Base-by-base conservation (phyloP, 1,140 invertebrate genomes). In the Leptinotarsa undecemlineata region DNA sequence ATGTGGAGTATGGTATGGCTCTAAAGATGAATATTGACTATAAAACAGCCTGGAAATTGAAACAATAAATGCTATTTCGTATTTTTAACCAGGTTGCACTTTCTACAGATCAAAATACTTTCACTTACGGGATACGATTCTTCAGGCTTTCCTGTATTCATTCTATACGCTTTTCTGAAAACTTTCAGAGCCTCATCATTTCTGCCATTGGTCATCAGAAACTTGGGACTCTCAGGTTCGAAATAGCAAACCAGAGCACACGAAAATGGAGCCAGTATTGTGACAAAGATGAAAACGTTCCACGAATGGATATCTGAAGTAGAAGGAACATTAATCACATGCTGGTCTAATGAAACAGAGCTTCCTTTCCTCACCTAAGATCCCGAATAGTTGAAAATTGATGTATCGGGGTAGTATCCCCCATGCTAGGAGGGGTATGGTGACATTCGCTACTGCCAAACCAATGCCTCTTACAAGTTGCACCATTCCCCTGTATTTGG, bases 181-280 rank as follows among this genome's bases (percentile, higher is more conserved):
- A 92, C 85, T 42, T 85, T 71, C 66, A 93, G 79, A 1, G 93
- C 92, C 78, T 92, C 91, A 0, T 89, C 86, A 74, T 91, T 92
- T 63, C 89, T 88, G 71, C 92, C 91, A 79, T 89, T 86, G 0
- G 91, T 90, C 89, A 96, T 92, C 0, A 94, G 84, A 83, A 93
- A 95, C 84, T 95, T 95, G 5, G 94, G 94, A 81, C 92, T 95
- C 83, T 96, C 94, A 1, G 93, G 91, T 4, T 94, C 87, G 77
- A 91, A 91, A 63, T 89, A 86, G 66, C 94, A 88, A 0, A 88
- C 84, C 13, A 90, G 64, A 1, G 88, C 89, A 8, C 90, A 90
- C 5, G 92, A 76, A 0, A 95, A 78, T 23, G 90, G 90, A 4
- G 93, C 91, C 47, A 94, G 48, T 0, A 90, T 90, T 69, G 90